Percentiles rank a stretch among this genome's conserved stretches.
Evolutionary conservation across 1,140 invertebrate genomes (phyloP).

Genomic region (Camponotus pennsylvanicus): DNA sequence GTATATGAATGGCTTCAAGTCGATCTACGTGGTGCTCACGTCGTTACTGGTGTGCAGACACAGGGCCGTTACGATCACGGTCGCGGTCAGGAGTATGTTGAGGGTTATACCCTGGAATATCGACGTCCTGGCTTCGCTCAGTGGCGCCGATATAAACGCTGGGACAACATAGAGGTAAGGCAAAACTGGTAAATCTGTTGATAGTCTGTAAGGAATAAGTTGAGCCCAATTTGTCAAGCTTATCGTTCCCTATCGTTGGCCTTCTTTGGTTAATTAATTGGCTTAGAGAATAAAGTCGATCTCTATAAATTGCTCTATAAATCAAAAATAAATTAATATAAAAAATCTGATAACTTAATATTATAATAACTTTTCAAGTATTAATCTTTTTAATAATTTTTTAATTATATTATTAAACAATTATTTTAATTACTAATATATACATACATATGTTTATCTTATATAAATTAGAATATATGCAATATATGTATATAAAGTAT

Average conservation of each 20-base stretch:
- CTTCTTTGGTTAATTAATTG: background rate
- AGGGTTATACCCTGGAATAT: slow-evolving; percentile 92
- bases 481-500: background rate
- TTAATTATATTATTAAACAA: background rate
- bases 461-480: background rate
- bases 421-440: background rate
- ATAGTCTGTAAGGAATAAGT: slow-evolving; percentile 20
- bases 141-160: slow-evolving; percentile 90
- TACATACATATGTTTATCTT: background rate
- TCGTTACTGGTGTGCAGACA: slow-evolving; percentile 91
- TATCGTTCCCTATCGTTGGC: background rate
- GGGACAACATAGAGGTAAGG: slow-evolving; percentile 89
- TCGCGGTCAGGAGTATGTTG: slow-evolving; percentile 92
- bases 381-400: background rate
- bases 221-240: slow-evolving; percentile 6
- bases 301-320: background rate
- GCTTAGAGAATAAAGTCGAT: background rate
- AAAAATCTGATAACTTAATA: background rate
- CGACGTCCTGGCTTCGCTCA: slow-evolving; percentile 88
- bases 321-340: background rate
- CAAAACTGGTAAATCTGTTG: slow-evolving; percentile 72
- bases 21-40: slow-evolving; percentile 89
- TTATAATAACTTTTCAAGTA: background rate
- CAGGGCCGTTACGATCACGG: slow-evolving; percentile 94
- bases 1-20: slow-evolving; percentile 93